These are phyloP conservation scores for Corella eumyota DNA, from an alignment of 23 tunicate species.

Conservation along the genomic window DNA sequence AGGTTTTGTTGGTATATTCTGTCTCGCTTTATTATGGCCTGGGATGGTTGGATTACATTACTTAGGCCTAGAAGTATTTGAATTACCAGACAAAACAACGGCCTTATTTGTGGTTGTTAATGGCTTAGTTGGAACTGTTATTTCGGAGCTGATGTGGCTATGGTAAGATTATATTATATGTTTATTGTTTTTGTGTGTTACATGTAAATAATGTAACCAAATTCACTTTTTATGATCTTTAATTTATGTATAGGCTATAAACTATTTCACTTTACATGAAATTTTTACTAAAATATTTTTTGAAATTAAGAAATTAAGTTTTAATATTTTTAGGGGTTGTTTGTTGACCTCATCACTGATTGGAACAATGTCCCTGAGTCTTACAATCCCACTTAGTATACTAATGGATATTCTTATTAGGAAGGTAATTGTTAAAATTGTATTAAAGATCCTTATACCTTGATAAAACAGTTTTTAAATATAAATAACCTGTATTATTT, in stretches of 20 bases:
- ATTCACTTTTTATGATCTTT: too few relatives aligned
- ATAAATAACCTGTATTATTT: background rate
- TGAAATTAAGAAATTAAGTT: background rate
- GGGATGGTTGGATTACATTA: slow-evolving; percentile 79
- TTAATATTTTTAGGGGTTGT: slow-evolving; percentile 51
- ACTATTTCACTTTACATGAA: background rate
- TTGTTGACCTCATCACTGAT: slow-evolving; percentile 64
- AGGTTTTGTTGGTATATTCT: slow-evolving; percentile 93
- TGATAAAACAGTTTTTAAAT: background rate
- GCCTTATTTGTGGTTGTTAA: slow-evolving; percentile 39
- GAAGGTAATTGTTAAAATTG: slow-evolving; percentile 29
- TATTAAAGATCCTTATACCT: background rate
- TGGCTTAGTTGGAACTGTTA: slow-evolving; percentile 80
- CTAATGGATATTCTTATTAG: slow-evolving; percentile 36
- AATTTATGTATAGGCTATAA: background rate
- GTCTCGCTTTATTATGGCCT: slow-evolving; percentile 81
- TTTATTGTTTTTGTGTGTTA: background rate
- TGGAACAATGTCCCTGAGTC: slow-evolving; percentile 63
- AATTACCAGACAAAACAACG: slow-evolving; percentile 48
- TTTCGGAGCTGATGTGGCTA: slow-evolving; percentile 75
- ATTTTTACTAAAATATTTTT: background rate
- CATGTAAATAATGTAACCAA: too few relatives aligned
- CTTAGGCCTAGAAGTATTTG: slow-evolving; percentile 48
- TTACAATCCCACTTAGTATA: slow-evolving; percentile 76
- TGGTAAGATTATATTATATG: slow-evolving; percentile 41